phyloP scores from a whole-genome alignment of 2,797 vertebrate genomes.

The Xerus rutilus region DNA sequence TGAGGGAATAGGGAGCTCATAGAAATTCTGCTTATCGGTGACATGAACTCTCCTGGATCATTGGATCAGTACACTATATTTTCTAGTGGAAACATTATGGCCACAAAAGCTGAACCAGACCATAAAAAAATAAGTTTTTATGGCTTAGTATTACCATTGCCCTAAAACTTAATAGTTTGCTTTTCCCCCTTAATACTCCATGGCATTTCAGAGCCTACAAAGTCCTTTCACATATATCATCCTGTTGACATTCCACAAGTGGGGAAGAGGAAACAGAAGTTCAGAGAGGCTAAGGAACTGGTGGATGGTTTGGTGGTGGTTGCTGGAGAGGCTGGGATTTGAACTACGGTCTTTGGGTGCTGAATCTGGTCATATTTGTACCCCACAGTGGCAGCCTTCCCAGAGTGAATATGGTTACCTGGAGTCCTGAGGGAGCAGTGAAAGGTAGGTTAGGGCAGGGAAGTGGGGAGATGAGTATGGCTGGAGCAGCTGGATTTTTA shows the following conservation, averaged over 20 bases:
- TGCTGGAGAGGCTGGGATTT: neutral
- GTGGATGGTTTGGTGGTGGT: neutral
- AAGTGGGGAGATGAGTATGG: neutral
- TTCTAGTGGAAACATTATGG: neutral
- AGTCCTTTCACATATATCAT: neutral
- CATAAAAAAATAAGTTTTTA: neutral
- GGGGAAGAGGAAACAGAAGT: neutral
- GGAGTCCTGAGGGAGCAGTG: neutral
- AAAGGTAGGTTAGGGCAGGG: neutral
- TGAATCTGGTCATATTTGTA: neutral
- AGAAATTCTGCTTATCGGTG: neutral
- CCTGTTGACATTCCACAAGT: neutral
- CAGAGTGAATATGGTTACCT: neutral
- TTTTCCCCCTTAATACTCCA: neutral
- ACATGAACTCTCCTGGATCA: neutral
- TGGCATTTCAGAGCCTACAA: neutral
- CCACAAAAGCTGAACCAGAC: neutral
- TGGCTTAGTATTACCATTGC: conserved; percentile 23
- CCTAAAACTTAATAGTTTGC: neutral
- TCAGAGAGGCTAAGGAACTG: neutral
- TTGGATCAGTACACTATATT: neutral
- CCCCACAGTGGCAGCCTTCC: accelerated
- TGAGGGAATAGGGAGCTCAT: neutral
- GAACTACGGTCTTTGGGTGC: neutral
- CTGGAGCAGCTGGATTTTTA: neutral